Percentiles rank a stretch among this genome's conserved stretches.
Evolutionary conservation across 1,140 invertebrate species (phyloP).

Genomic region (roundworm (Caenorhabditis elegans)): DNA sequence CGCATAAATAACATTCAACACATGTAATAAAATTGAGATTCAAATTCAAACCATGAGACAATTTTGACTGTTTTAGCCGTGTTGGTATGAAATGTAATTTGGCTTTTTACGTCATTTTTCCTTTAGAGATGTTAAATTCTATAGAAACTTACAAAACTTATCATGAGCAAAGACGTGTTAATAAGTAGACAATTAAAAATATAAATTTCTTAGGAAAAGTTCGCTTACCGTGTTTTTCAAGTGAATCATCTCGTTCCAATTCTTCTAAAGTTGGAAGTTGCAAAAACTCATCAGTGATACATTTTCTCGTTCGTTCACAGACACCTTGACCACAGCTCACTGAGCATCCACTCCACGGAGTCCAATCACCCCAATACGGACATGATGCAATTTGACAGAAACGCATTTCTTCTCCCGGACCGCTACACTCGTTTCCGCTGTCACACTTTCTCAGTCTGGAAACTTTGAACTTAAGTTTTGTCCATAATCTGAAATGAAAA

Average conservation of each 20-base stretch:
- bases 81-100: too few species aligned
- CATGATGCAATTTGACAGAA: conserved; percentile 48
- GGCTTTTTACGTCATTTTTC: too few species aligned
- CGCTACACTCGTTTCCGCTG: conserved; percentile 27
- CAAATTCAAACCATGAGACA: too few species aligned
- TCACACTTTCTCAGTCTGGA: conserved; percentile 46
- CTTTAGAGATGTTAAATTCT: too few species aligned
- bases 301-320: conserved; percentile 40
- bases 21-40: too few species aligned
- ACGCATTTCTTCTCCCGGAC: conserved; percentile 37
- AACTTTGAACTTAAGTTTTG: background rate
- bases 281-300: conserved; percentile 43
- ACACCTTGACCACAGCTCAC: conserved; percentile 48
- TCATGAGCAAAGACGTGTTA: too few species aligned
- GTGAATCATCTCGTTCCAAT: conserved; percentile 1
- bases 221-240: conserved; percentile 1
- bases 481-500: background rate
- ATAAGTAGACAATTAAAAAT: too few species aligned
- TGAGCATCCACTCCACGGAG: conserved; percentile 45
- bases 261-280: conserved; percentile 29
- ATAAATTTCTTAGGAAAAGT: too few species aligned
- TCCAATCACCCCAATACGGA: conserved; percentile 50
- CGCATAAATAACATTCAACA: too few species aligned
- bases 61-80: too few species aligned
- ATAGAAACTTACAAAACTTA: too few species aligned